These are phyloP conservation scores for Morus bassanus DNA, from an alignment of 2,797 vertebrate genomes.

Conservation along the genomic window DNA sequence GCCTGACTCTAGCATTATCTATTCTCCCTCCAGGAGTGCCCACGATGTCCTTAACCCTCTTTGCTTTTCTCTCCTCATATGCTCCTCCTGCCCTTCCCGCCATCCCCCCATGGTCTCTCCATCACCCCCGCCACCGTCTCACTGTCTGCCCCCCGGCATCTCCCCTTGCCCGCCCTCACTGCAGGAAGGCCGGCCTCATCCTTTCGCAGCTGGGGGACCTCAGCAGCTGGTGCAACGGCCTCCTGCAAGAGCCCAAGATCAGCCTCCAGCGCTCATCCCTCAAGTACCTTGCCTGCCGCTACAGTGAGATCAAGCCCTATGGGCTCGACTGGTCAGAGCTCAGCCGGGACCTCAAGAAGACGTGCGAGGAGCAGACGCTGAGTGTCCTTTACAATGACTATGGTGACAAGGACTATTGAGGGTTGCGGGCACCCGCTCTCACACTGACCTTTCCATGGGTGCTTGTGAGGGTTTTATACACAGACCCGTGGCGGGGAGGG, in stretches of 20 bases:
- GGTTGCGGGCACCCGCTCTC: not conserved
- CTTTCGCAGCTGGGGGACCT: slow-evolving; percentile 93
- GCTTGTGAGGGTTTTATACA: slow-evolving; percentile 37
- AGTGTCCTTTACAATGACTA: slow-evolving; percentile 96
- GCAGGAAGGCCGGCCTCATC: slow-evolving; percentile 95
- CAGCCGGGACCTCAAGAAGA: slow-evolving; percentile 91
- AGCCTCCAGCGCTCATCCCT: slow-evolving; percentile 89
- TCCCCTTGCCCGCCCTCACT: not conserved
- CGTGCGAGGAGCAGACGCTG: slow-evolving; percentile 93
- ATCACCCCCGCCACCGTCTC: not conserved
- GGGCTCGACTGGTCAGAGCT: slow-evolving; percentile 92
- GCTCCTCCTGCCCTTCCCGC: not conserved
- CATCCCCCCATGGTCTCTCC: not conserved
- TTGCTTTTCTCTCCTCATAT: slow-evolving; percentile 44
- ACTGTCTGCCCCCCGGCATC: not conserved
- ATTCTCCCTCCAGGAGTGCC: not conserved
- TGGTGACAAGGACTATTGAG: slow-evolving; percentile 90
- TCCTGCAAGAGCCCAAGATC: slow-evolving; percentile 95
- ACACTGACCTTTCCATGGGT: not conserved
- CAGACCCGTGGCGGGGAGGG: not conserved
- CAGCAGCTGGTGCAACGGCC: slow-evolving; percentile 91
- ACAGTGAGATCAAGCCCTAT: slow-evolving; percentile 94
- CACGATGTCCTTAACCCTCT: not conserved
- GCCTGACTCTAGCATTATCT: not conserved
- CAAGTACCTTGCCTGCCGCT: slow-evolving; percentile 93